A percentile compares a stretch with the other conserved stretches of the same genome.
Evolutionary conservation across 2,888 invertebrate species (phyloP).

Genomic region (Andrena bucephala): DNA sequence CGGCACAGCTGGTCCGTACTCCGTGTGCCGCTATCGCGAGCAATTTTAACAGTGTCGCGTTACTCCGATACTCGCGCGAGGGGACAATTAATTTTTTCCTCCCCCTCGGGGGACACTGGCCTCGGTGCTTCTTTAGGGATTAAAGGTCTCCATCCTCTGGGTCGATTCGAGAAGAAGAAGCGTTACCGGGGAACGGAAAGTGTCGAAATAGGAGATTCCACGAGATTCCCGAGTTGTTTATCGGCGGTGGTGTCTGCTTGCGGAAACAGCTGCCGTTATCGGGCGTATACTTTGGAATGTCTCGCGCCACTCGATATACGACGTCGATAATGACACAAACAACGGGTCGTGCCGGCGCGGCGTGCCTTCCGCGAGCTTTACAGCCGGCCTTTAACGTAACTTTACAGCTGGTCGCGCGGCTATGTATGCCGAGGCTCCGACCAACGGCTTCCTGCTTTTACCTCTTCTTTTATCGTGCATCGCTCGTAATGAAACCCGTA

Average conservation of each 20-base stretch:
- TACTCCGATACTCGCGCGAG: conserved; percentile 23
- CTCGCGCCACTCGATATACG: conserved; percentile 56
- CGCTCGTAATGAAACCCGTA: conserved; percentile 27
- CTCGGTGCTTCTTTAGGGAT: not conserved
- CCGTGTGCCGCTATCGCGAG: conserved; percentile 33
- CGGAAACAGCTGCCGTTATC: conserved; percentile 68
- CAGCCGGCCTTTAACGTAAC: conserved; percentile 53
- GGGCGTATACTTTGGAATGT: conserved; percentile 71
- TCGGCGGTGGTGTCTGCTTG: conserved; percentile 26
- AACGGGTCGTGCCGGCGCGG: conserved; percentile 43
- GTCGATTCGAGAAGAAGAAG: not conserved
- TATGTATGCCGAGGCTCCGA: conserved; percentile 31
- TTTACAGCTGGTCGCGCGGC: conserved; percentile 26
- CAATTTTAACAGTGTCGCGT: conserved; percentile 55
- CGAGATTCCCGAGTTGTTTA: conserved; percentile 18
- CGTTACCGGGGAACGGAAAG: not conserved
- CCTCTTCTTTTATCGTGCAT: conserved; percentile 31
- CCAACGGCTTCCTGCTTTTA: conserved; percentile 27
- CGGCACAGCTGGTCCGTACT: conserved; percentile 74
- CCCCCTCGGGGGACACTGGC: not conserved
- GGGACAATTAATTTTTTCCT: conserved; percentile 62
- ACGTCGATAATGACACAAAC: conserved; percentile 59
- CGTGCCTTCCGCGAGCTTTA: conserved; percentile 54
- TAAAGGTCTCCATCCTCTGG: not conserved
- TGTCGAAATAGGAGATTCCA: not conserved